These are phyloP conservation scores for Rhineura floridana DNA, from an alignment of 2,113 vertebrate species.

Conservation along the genomic window DNA sequence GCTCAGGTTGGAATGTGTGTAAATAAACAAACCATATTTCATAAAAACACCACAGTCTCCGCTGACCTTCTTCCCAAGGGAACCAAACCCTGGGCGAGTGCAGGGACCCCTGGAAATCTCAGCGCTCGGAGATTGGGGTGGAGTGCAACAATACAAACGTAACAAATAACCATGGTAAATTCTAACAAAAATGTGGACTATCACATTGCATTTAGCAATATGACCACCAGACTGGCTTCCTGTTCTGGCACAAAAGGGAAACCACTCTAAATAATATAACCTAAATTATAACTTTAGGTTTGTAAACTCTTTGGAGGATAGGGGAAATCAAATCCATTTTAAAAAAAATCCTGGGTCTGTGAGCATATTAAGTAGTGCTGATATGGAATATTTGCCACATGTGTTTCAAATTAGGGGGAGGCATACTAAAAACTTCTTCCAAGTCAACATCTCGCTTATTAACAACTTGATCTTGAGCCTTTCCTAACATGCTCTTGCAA, in stretches of 20 bases:
- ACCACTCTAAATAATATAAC: constrained; percentile 12
- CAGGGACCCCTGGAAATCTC: too few relatives aligned
- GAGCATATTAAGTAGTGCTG: constrained; percentile 15
- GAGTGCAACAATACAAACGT: too few relatives aligned
- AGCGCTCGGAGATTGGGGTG: too few relatives aligned
- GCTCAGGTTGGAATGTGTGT: too few relatives aligned
- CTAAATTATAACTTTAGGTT: not conserved
- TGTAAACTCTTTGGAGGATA: constrained; percentile 19
- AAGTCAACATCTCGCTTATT: not conserved
- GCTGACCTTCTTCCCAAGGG: too few relatives aligned
- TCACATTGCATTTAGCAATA: constrained; percentile 8
- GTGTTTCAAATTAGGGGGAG: constrained; percentile 22
- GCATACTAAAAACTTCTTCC: not conserved
- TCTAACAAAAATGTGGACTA: constrained; percentile 22
- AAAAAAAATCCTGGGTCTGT: not conserved
- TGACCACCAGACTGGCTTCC: constrained; percentile 16
- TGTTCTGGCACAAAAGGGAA: constrained; percentile 11
- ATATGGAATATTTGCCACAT: constrained; percentile 26
- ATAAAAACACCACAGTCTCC: too few relatives aligned
- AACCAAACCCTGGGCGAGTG: too few relatives aligned
- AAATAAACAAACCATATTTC: too few relatives aligned
- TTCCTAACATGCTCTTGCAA: not conserved
- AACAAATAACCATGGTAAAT: constrained; percentile 29
- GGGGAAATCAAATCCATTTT: not conserved
- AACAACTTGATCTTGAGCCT: not conserved